These are phyloP conservation scores for Polyommatus iphigenia DNA, from an alignment of 2,888 invertebrate species.

Conservation along the genomic window DNA sequence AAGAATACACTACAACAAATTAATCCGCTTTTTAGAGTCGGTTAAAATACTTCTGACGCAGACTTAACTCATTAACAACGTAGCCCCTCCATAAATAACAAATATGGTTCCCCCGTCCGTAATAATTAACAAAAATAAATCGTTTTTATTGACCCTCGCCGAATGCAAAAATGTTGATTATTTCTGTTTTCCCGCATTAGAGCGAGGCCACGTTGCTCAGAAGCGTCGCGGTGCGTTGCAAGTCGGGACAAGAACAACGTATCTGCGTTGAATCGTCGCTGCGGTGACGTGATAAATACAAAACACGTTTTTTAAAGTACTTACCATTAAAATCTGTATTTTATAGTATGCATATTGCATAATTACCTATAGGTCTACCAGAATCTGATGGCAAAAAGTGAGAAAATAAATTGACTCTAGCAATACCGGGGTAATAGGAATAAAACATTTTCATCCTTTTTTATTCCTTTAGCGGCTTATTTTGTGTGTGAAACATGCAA, in stretches of 20 bases:
- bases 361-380: no score
- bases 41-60: background rate
- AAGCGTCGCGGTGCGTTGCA: background rate
- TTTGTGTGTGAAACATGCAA: no score
- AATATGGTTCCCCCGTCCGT: constrained; percentile 2
- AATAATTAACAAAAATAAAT: constrained; percentile 16
- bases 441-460: no score
- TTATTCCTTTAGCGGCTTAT: no score
- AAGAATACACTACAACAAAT: background rate
- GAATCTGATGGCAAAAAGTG: no score
- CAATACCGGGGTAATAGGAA: no score
- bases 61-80: background rate
- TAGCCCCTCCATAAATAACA: constrained; percentile 2
- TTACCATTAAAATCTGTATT: no score
- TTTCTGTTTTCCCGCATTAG: constrained; percentile 11
- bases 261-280: background rate
- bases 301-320: no score
- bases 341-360: no score
- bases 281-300: background rate
- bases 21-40: background rate
- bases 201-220: background rate
- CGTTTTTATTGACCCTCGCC: constrained; percentile 12
- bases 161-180: constrained; percentile 24
- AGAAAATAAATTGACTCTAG: no score
- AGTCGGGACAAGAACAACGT: background rate